Percentiles rank a stretch among this genome's conserved stretches.
These are phyloP conservation scores for Scaeva pyrastri DNA, from an alignment of 2,888 invertebrate species.

Conservation along the genomic window DNA sequence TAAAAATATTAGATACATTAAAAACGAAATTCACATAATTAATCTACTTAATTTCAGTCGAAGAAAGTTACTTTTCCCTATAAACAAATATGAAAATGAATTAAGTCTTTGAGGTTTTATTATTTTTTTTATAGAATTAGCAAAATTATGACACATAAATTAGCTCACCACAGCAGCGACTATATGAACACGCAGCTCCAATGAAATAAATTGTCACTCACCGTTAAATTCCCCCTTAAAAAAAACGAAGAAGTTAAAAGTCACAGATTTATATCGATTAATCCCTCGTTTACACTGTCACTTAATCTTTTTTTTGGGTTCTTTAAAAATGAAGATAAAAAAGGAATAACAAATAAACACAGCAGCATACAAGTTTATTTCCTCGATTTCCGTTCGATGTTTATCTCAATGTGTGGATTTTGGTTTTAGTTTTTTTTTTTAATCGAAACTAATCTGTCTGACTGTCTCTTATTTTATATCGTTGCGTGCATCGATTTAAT, in stretches of 20 bases:
- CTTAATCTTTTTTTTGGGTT: neutral
- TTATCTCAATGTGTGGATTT: neutral
- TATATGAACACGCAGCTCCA: neutral
- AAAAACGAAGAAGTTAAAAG: neutral
- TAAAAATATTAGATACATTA: conserved; percentile 7
- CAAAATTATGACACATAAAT: conserved; percentile 12
- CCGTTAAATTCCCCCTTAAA: neutral
- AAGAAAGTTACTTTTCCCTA: neutral
- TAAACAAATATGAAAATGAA: neutral
- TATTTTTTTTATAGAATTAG: neutral
- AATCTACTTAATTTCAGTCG: neutral
- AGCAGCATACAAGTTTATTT: conserved; percentile 2
- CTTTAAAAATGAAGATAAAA: neutral
- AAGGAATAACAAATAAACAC: neutral
- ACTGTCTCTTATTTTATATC: conserved; percentile 10
- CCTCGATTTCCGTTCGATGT: conserved; percentile 22
- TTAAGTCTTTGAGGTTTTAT: neutral
- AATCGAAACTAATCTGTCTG: conserved; percentile 31
- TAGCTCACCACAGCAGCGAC: neutral
- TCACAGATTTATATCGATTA: conserved; percentile 19
- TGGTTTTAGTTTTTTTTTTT: neutral
- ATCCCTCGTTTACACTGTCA: conserved; percentile 9
- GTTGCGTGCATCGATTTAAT: conserved; percentile 23
- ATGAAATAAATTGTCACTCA: conserved; percentile 9
- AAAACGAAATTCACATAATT: neutral